Evolutionary conservation across 2,797 vertebrate genomes (phyloP).

Genomic region (Mus minutoides): DNA sequence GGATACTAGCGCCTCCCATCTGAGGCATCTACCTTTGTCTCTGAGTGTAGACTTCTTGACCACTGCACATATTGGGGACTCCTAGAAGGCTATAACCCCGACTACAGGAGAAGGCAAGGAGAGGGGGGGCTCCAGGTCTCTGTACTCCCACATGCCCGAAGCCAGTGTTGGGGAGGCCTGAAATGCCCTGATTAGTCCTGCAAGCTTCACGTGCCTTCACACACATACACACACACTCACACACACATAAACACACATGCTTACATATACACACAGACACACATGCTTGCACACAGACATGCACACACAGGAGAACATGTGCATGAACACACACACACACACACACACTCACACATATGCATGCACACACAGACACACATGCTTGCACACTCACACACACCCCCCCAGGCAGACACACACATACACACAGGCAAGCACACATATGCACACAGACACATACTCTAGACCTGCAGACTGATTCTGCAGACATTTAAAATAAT

Average conservation of each 20-base stretch:
- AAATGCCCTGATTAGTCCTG: neutral
- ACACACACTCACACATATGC: fast-evolving
- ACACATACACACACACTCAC: neutral
- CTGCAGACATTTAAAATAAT: neutral
- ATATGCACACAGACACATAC: neutral
- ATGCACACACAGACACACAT: neutral
- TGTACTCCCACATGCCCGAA: neutral
- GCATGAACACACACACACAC: neutral
- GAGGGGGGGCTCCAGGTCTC: neutral
- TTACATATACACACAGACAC: neutral
- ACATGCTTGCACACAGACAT: neutral
- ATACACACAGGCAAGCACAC: neutral
- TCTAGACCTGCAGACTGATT: neutral
- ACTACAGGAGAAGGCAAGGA: neutral
- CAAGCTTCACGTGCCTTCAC: neutral
- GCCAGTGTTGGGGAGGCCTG: neutral
- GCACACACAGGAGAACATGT: neutral
- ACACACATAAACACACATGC: no score
- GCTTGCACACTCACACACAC: no score
- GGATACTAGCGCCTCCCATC: slow-evolving; percentile 1
- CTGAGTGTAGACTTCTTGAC: neutral
- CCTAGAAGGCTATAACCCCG: neutral
- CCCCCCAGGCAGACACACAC: no score
- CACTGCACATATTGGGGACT: neutral
- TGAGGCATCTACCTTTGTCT: neutral